Percentiles rank a stretch among this genome's conserved stretches.
Conservation (phyloP, 2,888 invertebrate genomes). For the Hydraecia micacea region DNA sequence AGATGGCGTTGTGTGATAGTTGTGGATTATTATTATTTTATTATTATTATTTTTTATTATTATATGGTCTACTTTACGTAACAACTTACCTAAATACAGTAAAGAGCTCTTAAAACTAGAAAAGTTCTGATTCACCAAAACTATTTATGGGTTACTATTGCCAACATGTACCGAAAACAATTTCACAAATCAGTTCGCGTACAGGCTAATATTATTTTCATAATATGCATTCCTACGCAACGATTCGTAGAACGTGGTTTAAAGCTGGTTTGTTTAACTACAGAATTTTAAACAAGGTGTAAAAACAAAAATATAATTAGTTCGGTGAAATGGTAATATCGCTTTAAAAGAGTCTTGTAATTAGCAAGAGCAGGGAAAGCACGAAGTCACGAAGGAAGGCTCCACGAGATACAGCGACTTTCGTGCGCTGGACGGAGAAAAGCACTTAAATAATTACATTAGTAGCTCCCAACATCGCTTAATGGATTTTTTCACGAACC, state of each 20-base stretch:
- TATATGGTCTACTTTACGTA: conserved; percentile 26
- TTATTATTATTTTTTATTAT: no score
- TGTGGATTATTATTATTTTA: no score
- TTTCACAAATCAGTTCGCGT: conserved; percentile 24
- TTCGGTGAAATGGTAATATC: conserved; percentile 37
- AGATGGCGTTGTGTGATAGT: no score
- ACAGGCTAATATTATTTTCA: conserved; percentile 21
- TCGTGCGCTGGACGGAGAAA: conserved; percentile 49
- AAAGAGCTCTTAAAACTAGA: conserved; percentile 11
- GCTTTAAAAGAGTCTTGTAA: conserved; percentile 24
- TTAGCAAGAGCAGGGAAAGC: conserved; percentile 54
- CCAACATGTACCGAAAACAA: conserved; percentile 23
- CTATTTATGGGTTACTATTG: conserved; percentile 34
- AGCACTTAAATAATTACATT: conserved; percentile 56
- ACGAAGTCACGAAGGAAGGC: conserved; percentile 29
- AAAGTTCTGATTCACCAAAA: conserved; percentile 32
- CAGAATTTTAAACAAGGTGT: conserved; percentile 23
- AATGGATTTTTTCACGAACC: conserved; percentile 46
- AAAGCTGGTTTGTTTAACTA: conserved; percentile 27
- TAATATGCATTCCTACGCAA: conserved; percentile 33
- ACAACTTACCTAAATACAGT: conserved; percentile 9
- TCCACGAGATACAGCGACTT: conserved; percentile 45
- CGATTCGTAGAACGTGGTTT: conserved; percentile 24
- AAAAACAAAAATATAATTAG: conserved; percentile 11
- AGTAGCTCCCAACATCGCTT: conserved; percentile 26